Conservation (phyloP, 1,140 invertebrate genomes). For the Drosophila novamexicana region DNA sequence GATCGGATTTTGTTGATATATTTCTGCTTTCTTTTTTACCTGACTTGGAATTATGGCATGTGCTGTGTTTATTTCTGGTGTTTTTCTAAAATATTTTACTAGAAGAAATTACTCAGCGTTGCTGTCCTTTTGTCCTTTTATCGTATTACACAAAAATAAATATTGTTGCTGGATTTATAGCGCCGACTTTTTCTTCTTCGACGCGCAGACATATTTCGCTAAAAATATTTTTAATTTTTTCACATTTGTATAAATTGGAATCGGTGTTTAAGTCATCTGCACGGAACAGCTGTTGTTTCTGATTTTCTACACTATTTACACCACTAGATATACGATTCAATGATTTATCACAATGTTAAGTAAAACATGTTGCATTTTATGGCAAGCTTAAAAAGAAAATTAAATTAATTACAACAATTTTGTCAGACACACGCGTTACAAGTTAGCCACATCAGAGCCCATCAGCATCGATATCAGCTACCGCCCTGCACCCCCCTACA, state of each 20-base stretch:
- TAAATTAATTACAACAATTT: constrained; percentile 78
- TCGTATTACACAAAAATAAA: too few species aligned
- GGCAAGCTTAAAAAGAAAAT: constrained; percentile 28
- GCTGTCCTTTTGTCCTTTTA: too few species aligned
- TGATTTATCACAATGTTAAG: constrained; percentile 59
- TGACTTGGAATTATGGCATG: neutral
- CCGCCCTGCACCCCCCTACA: neutral
- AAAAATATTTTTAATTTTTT: too few species aligned
- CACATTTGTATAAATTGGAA: too few species aligned
- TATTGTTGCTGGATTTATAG: too few species aligned
- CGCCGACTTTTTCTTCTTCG: too few species aligned
- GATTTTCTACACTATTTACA: neutral
- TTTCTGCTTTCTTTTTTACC: neutral
- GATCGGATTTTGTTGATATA: neutral
- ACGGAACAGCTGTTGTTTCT: too few species aligned
- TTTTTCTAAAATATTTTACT: neutral
- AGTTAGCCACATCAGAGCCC: constrained; percentile 60
- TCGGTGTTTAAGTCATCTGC: too few species aligned
- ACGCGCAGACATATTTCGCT: too few species aligned
- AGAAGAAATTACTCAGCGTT: too few species aligned
- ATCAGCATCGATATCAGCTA: constrained; percentile 43
- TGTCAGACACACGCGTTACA: constrained; percentile 76
- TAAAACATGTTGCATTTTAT: constrained; percentile 58
- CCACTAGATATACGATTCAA: neutral
- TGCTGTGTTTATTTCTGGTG: neutral